Base-by-base conservation (phyloP, 2,797 vertebrate genomes). In the Adrianichthys oophorus region DNA sequence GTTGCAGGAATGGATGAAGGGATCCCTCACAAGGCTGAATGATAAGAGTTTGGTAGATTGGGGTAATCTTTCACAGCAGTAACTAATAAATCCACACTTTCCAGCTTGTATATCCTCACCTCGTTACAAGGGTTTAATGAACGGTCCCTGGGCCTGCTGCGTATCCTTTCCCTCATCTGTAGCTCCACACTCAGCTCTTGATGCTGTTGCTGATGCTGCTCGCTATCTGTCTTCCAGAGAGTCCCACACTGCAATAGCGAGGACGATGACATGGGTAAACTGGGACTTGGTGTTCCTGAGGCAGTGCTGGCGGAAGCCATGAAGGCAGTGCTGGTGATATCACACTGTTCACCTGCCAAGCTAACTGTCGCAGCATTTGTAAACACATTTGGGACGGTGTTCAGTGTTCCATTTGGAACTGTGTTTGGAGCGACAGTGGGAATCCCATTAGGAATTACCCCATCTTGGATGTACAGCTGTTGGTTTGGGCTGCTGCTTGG, bases 1-100 rank as follows among this genome's bases (percentile, higher is more conserved):
- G 91, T 90, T 93, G 92, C 91, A 93, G 90, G 90, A 93, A 93
- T 0, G 90, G 91, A 91, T 93, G 92, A 50, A 93, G 88, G 57
- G 89, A 71, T 78, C 70, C 85, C 45, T 78, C 86, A 59, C 85
- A 80, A 44, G 85, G 61, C 88, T 92, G 49, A 23, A 50, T 24
- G 43, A 48, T 44, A 10, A 64, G 15, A 63, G 10, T 41, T 67
- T 21, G 7, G 32, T 14, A 43, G 48, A 59, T 62, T n/a, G 32
- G 19, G 16, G n/a, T 37, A 8, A 7, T 49, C 74, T 37, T 44
- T 16, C 5, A 40, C 41, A 45, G 10, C 10, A 12, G 32, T 13
- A 12, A 37, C 32, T 12, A 4, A 37, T 37, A 37, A 37, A 37
- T 37, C 10, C 12, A 37, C 32, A 37, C 32, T 19, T n/a, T 50